Evolutionary conservation across 2,797 vertebrate genomes (phyloP).

Genomic region (Myotis planiceps): DNA sequence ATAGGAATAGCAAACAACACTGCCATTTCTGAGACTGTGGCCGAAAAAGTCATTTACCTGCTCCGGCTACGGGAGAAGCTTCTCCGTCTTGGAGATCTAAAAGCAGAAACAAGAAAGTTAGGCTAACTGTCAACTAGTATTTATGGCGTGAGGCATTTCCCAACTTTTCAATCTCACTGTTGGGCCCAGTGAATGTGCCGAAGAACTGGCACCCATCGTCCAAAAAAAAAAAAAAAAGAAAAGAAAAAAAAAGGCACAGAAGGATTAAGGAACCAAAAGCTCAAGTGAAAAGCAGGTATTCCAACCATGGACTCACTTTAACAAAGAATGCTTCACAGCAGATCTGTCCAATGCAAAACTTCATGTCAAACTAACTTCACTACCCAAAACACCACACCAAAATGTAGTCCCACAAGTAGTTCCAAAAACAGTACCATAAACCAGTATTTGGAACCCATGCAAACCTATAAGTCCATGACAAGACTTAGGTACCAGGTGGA

Average conservation of each 20-base stretch:
- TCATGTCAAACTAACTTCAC: constrained; percentile 87
- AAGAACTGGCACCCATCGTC: constrained; percentile 90
- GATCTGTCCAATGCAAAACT: constrained; percentile 89
- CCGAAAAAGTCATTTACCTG: constrained; percentile 88
- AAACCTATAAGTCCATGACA: constrained; percentile 87
- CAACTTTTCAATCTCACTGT: constrained; percentile 90
- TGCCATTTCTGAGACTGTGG: not conserved
- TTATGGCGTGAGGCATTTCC: constrained; percentile 87
- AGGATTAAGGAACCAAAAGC: constrained; percentile 89
- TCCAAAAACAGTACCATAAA: constrained; percentile 87
- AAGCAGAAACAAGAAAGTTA: constrained; percentile 86
- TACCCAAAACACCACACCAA: constrained; percentile 90
- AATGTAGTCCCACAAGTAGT: constrained; percentile 88
- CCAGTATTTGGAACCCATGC: constrained; percentile 90
- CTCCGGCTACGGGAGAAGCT: constrained; percentile 97
- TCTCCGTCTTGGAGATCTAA: constrained; percentile 96
- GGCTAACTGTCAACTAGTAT: constrained; percentile 78
- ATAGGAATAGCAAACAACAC: not conserved
- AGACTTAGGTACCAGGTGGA: constrained; percentile 88
- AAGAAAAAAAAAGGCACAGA: constrained; percentile 83
- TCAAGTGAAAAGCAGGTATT: constrained; percentile 89
- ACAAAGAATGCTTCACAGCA: constrained; percentile 88
- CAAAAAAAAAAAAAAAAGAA: constrained; percentile 78
- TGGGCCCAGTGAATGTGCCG: constrained; percentile 90
- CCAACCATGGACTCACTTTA: constrained; percentile 88